Conservation (phyloP, 1,140 invertebrate genomes). For the Leptopilina clavipes region DNA sequence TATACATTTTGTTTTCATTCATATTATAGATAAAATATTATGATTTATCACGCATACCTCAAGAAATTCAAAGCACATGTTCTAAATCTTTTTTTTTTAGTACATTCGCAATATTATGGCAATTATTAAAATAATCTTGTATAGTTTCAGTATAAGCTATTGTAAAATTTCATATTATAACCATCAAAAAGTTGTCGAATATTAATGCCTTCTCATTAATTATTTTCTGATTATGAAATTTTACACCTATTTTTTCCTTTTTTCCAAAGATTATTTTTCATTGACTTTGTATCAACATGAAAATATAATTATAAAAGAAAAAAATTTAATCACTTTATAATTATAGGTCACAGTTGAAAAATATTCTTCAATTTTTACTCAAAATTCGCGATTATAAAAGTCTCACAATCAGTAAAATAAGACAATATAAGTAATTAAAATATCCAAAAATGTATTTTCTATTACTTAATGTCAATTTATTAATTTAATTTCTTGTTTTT, state of each 20-base stretch:
- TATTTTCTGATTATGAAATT: constrained; percentile 4
- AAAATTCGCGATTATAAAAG: too few relatives aligned
- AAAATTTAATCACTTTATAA: too few relatives aligned
- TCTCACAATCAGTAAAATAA: too few relatives aligned
- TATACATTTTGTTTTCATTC: neutral
- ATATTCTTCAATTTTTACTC: too few relatives aligned
- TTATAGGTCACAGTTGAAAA: too few relatives aligned
- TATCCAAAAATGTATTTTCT: constrained; percentile 47
- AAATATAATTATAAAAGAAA: neutral
- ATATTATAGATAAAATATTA: constrained; percentile 6
- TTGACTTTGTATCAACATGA: neutral
- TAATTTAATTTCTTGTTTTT: constrained; percentile 42
- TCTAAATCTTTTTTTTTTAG: neutral
- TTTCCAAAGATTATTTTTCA: neutral
- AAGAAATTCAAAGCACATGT: neutral
- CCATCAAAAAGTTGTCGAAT: neutral
- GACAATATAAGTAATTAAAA: too few relatives aligned
- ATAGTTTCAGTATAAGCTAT: neutral
- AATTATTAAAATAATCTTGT: constrained; percentile 23
- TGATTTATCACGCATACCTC: neutral
- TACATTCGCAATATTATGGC: neutral
- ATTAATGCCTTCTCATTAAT: too few relatives aligned
- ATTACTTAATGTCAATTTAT: constrained; percentile 5
- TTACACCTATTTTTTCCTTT: neutral
- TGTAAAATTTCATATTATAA: constrained; percentile 24